Evolutionary conservation across 2,113 vertebrate species (phyloP), one percentile per base, ranked within the genome.

Genomic region (Lepisosteus osseus): DNA sequence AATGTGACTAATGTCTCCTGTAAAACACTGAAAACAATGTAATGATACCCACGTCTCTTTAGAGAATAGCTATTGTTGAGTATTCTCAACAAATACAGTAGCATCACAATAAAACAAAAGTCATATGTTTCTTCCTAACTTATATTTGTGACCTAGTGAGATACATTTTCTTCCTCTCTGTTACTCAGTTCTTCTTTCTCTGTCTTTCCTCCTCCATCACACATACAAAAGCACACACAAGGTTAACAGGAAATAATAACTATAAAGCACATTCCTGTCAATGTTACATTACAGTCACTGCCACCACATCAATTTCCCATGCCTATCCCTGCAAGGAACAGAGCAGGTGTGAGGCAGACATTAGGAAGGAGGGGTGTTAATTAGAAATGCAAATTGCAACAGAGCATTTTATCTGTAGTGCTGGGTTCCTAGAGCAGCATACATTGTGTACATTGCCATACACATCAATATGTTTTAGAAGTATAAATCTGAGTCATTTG

Each of bases 351-450:
- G 79, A 79, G 75, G 77, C 78, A 80, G 76, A 76, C 76, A 82
- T 76, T 78, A 74, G 77, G 78, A 83, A 79, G 71, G 73, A 81
- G 78, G 79, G 84, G 85, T 86, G 84, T 86, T 86, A 88, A 90
- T 88, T 86, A 86, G 85, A 87, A 83, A 82, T 81, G 83, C 80
- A 82, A 76, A 83, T 83, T 72, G 70, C 67, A 82, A 78, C 67
- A 72, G 5, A 71, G 66, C 43, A 69, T 69, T 76, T 61, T 41
- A 72, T n/a, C 51, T 3, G 54, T 47, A 54, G 45, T 47, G 29
- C 47, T 6, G 47, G 2, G 47, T 51, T 51, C 5, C 47, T 51
- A 9, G 2, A 51, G 47, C 47, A 6, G 2, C 5, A 51, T 51
- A 5, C 9, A 51, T 51, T 51, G 47, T 51, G 47, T 51, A 9